Base-by-base conservation (phyloP, 2,113 vertebrate species). In the Willisornis vidua region DNA sequence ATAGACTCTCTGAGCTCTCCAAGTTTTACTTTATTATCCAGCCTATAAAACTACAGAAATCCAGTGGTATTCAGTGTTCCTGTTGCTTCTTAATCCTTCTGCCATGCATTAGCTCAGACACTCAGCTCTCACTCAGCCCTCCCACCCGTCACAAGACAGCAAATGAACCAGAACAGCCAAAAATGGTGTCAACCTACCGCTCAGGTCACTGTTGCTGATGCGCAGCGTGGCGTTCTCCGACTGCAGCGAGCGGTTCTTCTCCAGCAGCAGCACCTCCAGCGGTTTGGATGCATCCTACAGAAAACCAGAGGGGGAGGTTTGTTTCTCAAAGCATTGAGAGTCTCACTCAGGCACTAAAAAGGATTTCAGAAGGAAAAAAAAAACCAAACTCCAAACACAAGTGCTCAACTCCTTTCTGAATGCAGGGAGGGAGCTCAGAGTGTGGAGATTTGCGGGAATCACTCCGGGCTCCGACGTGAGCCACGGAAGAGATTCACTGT, bases 191-290 rank as follows among this genome's bases (percentile, higher is more conserved):
- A 74, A 99, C 99, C 99, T 99, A 99, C 99, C 99, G 48, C 99
- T 99, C 97, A 99, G 98, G 98, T 99, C 99, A 25, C 98, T 99
- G 98, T 99, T 99, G 76, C 98, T 98, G 94, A 99, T 99, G 93
- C 99, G 99, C 96, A 99, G 98, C 15, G 99, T 98, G 39, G 99
- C 98, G 7, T 98, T 99, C 98, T 99, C 99, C 0, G 99, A 99
- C 96, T 99, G 99, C 95, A 99, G 98, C 10, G 98, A 97, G 65
- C 99, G 99, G 98, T 98, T 99, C 98, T 99, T 99, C 98, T 99
- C 99, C 98, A 99, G 98, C 96, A 99, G 97, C 93, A 99, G 97
- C 95, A 99, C 98, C 98, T 99, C 99, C 97, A 99, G 98, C 12
- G 99, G 98, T 97, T 99, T 99, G 89, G 98, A 97, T 20, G 98